phyloP scores from a whole-genome alignment of 2,888 invertebrate genomes.

The Antheraea assamensis region DNA sequence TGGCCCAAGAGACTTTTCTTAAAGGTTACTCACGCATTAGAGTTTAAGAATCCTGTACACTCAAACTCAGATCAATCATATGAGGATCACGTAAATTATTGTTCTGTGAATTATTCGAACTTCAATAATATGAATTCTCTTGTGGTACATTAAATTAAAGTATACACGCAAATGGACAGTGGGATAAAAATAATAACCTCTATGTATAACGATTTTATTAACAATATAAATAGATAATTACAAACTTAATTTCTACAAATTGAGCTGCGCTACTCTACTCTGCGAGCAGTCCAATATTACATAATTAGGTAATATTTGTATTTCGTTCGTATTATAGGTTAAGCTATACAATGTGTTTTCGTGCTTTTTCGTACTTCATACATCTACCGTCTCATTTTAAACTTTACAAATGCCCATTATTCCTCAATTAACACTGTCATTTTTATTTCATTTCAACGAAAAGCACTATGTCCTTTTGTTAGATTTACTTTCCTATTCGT shows the following conservation, averaged over 20 bases:
- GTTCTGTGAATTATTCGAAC: no score
- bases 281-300: constrained; percentile 78
- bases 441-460: not conserved
- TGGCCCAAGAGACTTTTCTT: no score
- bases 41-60: no score
- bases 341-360: not conserved
- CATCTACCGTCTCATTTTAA: not conserved
- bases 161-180: no score
- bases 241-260: constrained; percentile 78
- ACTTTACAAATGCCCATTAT: not conserved
- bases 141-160: no score
- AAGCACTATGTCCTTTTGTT: not conserved
- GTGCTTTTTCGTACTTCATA: not conserved
- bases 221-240: constrained; percentile 82
- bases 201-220: constrained; percentile 82
- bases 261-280: constrained; percentile 80
- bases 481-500: not conserved
- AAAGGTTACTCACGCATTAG: no score
- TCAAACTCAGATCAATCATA: no score
- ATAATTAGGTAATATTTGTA: constrained; percentile 32
- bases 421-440: not conserved
- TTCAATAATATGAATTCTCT: no score
- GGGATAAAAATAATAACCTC: constrained; percentile 35
- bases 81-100: no score
- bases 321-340: constrained; percentile 42